Evolutionary conservation across 1,140 invertebrate species (phyloP), one percentile per base, ranked within the genome.

Genomic region (Sogatella furcifera): DNA sequence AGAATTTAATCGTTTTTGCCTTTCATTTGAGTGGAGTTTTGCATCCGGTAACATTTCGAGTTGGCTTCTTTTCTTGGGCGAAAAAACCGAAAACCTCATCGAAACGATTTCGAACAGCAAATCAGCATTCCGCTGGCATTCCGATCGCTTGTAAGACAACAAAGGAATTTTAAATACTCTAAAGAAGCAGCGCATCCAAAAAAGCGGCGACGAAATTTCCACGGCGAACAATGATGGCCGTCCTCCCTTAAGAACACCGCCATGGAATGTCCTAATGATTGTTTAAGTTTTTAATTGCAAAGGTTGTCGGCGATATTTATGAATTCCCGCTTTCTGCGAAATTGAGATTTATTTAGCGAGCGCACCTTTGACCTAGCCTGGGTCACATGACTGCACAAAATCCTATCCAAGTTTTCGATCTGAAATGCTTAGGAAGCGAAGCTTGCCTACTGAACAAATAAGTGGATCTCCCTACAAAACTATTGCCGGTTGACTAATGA

Each of bases 91-190:
- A 49, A 49, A 49, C 46, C 46, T 19, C 46, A 49, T 49, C 46
- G 46, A 49, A 17, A 2, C 43, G 43, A 44, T 44, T 44, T 9
- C 43, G 14, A 19, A 49, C 46, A 22, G 46, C 15, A 49, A 49
- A 49, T 49, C 46, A 49, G 46, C 46, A 49, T 49, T 49, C 46
- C 46, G 46, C 14, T 49, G 46, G 15, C 46, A 49, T 49, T 49
- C 46, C 46, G 46, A 49, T 49, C 46, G 46, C 46, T 49, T 49
- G 46, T 49, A 49, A 49, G 46, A 49, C 46, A 49, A 49, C 46
- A 49, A 49, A 49, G 46, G 46, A 49, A 49, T 49, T 49, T 49
- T 49, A 49, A 49, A 49, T 49, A 49, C 46, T 49, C 46, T 22
- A 49, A 49, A 49, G 46, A 49, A 49, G 46, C 15, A 17, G 15